Evolutionary conservation across 2,797 vertebrate species (phyloP).

Genomic region (Chaetodon trifasciatus): DNA sequence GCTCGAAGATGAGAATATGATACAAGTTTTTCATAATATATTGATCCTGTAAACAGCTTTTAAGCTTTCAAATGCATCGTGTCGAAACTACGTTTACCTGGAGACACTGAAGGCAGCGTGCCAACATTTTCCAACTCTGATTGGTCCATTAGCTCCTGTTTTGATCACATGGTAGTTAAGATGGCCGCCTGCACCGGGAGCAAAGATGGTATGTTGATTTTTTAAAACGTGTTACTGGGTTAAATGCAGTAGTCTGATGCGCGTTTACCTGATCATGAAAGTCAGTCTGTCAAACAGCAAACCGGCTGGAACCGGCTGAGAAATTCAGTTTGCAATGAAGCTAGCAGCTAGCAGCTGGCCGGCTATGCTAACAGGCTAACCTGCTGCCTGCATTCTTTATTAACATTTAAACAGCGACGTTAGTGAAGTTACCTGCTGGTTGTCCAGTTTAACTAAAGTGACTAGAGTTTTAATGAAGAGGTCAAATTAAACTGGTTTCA

Average conservation of each 20-base stretch:
- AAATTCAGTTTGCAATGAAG: background rate
- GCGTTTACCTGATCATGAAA: rapidly evolving
- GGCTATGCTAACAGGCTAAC: constrained; percentile 43
- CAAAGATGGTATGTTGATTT: constrained; percentile 42
- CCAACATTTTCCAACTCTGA: background rate
- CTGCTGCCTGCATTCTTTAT: rapidly evolving
- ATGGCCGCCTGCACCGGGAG: constrained; percentile 50
- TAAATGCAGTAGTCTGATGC: rapidly evolving
- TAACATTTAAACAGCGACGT: too few relatives aligned
- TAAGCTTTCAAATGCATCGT: too few relatives aligned
- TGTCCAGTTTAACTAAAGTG: too few relatives aligned
- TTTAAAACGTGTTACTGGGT: background rate
- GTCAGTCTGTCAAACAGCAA: rapidly evolving
- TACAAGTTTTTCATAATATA: background rate
- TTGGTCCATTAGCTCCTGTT: constrained; percentile 61
- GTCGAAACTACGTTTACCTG: rapidly evolving
- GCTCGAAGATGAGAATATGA: background rate
- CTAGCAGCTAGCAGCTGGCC: background rate
- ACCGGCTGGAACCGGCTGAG: rapidly evolving
- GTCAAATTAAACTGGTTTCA: too few relatives aligned
- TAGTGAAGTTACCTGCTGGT: background rate
- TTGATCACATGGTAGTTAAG: constrained; percentile 45
- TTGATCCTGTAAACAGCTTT: too few relatives aligned
- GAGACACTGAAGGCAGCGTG: background rate
- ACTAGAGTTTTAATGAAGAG: too few relatives aligned